Evolutionary conservation across 2,888 invertebrate genomes (phyloP).

Genomic region (Pammene fasciana): DNA sequence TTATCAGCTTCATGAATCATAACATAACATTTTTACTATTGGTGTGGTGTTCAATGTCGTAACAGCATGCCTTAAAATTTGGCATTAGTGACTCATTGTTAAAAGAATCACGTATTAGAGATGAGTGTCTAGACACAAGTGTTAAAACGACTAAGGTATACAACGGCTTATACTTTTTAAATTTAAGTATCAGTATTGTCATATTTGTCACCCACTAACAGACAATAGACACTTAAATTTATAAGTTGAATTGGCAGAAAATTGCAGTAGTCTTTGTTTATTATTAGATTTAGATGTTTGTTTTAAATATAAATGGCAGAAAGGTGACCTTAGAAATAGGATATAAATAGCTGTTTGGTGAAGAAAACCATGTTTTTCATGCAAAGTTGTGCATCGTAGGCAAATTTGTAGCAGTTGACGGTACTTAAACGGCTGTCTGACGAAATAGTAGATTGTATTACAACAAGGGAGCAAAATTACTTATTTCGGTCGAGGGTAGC

Average conservation of each 20-base stretch:
- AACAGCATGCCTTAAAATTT: conserved; percentile 23
- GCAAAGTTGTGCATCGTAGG: too few species aligned
- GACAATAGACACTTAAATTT: background rate
- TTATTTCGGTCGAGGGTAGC: too few species aligned
- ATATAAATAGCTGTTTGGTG: too few species aligned
- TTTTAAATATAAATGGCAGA: too few species aligned
- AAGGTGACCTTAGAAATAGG: too few species aligned
- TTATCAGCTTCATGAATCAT: conserved; percentile 18
- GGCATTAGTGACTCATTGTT: conserved; percentile 30
- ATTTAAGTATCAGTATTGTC: conserved; percentile 3
- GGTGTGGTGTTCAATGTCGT: conserved; percentile 27
- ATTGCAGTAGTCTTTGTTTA: background rate
- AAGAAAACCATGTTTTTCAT: too few species aligned
- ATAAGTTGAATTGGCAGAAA: background rate
- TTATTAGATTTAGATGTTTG: background rate
- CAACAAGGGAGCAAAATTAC: too few species aligned
- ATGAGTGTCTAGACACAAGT: conserved; percentile 23
- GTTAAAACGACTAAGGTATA: background rate
- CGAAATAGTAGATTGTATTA: too few species aligned
- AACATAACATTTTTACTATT: conserved; percentile 27
- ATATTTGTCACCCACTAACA: background rate
- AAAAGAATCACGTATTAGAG: conserved; percentile 25
- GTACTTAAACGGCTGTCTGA: too few species aligned
- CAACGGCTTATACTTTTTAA: background rate
- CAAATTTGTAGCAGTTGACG: too few species aligned